phyloP scores from a whole-genome alignment of 2,113 vertebrate genomes.

The Ascaphus truei region DNA sequence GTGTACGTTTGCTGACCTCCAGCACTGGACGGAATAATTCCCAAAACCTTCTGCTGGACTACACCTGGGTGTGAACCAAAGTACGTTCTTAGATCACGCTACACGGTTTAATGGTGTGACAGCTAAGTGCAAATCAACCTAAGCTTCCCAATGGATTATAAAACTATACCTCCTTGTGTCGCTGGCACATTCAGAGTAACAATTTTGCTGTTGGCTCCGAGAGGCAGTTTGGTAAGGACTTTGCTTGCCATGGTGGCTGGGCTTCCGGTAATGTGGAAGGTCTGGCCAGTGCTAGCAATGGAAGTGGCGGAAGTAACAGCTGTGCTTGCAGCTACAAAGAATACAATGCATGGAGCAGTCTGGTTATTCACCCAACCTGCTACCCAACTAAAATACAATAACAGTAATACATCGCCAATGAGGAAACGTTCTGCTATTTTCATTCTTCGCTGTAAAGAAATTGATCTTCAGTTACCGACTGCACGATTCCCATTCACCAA shows the following conservation, averaged over 20 bases:
- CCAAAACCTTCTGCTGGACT: constrained; percentile 88
- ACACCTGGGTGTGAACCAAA: constrained; percentile 58
- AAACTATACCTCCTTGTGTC: constrained; percentile 89
- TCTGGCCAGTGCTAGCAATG: constrained; percentile 85
- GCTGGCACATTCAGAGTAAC: constrained; percentile 95
- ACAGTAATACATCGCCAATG: too few relatives aligned
- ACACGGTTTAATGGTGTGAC: too few relatives aligned
- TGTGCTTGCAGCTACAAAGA: constrained; percentile 82
- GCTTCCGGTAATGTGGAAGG: constrained; percentile 92
- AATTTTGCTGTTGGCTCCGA: constrained; percentile 98
- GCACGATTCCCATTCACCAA: too few relatives aligned
- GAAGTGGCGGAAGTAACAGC: constrained; percentile 78
- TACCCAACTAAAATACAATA: too few relatives aligned
- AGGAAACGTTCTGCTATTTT: not conserved
- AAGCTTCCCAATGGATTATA: too few relatives aligned
- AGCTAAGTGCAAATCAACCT: too few relatives aligned
- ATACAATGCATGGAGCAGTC: constrained; percentile 62
- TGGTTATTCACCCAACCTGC: constrained; percentile 42
- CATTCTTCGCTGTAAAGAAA: not conserved
- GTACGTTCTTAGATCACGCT: too few relatives aligned
- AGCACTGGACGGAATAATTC: constrained; percentile 89
- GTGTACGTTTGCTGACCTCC: constrained; percentile 86
- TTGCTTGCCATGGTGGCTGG: constrained; percentile 88
- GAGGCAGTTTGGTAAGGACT: constrained; percentile 94
- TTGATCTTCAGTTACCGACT: too few relatives aligned